Base-by-base conservation (phyloP, 2,113 vertebrate species). In the Sitta europaea region DNA sequence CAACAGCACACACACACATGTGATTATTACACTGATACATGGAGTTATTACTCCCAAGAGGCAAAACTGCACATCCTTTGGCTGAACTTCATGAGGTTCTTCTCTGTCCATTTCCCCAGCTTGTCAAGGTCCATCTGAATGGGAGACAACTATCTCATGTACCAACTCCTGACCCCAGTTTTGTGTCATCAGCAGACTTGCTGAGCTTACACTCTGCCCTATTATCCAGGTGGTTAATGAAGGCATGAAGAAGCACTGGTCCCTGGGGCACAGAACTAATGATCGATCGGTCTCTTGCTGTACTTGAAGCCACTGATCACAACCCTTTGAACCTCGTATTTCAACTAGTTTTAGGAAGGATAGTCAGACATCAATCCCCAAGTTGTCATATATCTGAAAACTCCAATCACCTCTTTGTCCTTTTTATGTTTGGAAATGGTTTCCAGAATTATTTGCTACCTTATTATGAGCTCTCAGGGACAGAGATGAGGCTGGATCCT, bases 91-190 rank as follows among this genome's bases (percentile, higher is more conserved):
- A 22, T 11, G 21, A 61, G 16, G 15, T 14, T 23, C 23, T 59
- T 70, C 43, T 86, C 42, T 89, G 42, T 21, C 45, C 55, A 10
- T 14, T 81, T 82, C 14, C 47, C 10, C 22, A 67, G 28, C 7
- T n/a, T 58, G 31, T 28, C 0, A 0, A n/a, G 17, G 14, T 57
- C n/a, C 29, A 43, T 45, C 35, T 42, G 36, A 65, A 59, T 13
- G 18, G 50, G 22, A 85, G 22, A 55, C 15, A 65, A 18, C 6
- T 10, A 11, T 36, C 5, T 31, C 33, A 33, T 12, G 20, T 36
- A 27, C 42, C 35, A 68, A 10, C 13, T 10, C 23, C 45, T 82
- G 10, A 22, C 62, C 35, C 19, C 35, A 74, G 55, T 40, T 62
- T 40, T 27, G 11, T 62, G 22, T 11, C 24, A 58, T 22, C 47